Evolutionary conservation across 2,113 vertebrate genomes (phyloP).

Genomic region (Antechinus stuartii): DNA sequence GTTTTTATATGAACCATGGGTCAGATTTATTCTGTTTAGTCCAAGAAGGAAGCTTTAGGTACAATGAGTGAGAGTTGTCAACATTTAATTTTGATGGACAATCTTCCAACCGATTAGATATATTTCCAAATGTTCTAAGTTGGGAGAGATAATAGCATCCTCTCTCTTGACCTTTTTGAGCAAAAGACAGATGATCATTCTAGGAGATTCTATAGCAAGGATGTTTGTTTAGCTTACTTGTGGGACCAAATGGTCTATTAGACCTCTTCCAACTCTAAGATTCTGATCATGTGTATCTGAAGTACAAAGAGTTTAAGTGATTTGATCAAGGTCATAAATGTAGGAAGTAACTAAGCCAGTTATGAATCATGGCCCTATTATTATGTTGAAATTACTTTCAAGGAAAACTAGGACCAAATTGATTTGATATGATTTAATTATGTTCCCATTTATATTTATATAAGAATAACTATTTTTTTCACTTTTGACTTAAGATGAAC

Average conservation of each 20-base stretch:
- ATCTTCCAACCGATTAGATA: background rate
- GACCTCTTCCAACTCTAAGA: background rate
- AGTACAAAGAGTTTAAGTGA: background rate
- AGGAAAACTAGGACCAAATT: background rate
- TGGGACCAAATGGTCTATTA: background rate
- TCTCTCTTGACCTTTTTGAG: background rate
- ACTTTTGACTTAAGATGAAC: background rate
- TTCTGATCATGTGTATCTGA: background rate
- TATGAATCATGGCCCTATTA: background rate
- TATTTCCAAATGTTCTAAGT: background rate
- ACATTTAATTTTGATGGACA: background rate
- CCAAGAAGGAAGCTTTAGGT: background rate
- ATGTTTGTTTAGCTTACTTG: background rate
- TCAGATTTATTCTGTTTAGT: background rate
- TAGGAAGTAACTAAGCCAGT: background rate
- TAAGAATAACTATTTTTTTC: constrained; percentile 51
- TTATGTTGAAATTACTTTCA: background rate
- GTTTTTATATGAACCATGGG: background rate
- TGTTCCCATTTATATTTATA: constrained; percentile 39
- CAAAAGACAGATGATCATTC: background rate
- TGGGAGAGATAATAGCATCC: background rate
- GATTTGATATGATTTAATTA: background rate
- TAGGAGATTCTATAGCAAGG: background rate
- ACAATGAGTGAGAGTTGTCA: background rate
- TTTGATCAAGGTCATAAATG: background rate